These are phyloP conservation scores for Sterna hirundo DNA, from an alignment of 2,113 vertebrate genomes.

Conservation along the genomic window DNA sequence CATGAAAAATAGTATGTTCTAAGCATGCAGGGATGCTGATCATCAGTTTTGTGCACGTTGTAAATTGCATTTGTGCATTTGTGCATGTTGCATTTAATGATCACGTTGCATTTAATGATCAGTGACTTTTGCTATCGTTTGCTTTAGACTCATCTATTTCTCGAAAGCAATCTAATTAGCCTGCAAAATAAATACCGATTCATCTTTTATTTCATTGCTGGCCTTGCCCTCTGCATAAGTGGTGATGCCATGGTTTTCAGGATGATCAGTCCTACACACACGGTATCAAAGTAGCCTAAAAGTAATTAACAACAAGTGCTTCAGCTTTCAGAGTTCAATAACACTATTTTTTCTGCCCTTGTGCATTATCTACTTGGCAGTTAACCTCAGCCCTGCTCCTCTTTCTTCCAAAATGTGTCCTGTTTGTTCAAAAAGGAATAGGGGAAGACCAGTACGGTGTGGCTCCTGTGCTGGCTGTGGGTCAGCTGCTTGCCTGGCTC, in stretches of 20 bases:
- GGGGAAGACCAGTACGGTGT: neutral
- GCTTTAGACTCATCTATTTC: neutral
- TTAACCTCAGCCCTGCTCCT: neutral
- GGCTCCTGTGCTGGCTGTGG: accelerated
- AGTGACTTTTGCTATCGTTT: neutral
- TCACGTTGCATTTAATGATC: neutral
- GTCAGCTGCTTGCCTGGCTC: neutral
- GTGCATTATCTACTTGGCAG: neutral
- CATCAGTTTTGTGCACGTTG: neutral
- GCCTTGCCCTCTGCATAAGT: neutral
- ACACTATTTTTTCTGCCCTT: neutral
- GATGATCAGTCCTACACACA: neutral
- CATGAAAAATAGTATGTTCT: neutral
- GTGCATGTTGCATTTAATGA: neutral
- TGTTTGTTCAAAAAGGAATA: neutral
- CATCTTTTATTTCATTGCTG: neutral
- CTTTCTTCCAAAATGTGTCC: neutral
- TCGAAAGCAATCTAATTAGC: neutral
- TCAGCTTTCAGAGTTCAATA: neutral
- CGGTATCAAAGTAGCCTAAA: neutral
- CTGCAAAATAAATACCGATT: neutral
- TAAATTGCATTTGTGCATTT: neutral
- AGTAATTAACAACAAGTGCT: neutral
- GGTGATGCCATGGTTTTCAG: neutral
- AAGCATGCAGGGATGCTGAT: neutral